Evolutionary conservation across 2,113 vertebrate genomes (phyloP), one percentile per base, ranked within the genome.

Genomic region (Craseonycteris thonglongyai): DNA sequence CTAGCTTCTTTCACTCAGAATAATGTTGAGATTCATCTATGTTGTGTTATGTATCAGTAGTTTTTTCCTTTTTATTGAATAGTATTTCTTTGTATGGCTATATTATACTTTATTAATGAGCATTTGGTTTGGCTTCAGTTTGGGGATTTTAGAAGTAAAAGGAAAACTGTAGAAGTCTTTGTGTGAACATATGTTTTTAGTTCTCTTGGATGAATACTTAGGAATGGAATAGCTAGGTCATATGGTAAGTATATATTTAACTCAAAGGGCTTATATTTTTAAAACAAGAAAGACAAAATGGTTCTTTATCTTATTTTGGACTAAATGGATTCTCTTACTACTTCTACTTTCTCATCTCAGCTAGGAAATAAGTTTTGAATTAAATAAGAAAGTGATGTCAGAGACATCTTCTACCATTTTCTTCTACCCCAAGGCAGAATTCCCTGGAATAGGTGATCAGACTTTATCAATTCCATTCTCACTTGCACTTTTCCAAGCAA

Each of bases 301-400:
- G 9, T 89, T 61, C 38, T 86, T 82, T 82, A 83, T 66, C 79
- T 89, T 90, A 80, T 83, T 95, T 96, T 75, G 68, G 35, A 68
- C 72, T 87, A 71, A 78, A 51, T 80, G 59, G 28, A 80, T 90
- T 88, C 40, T 93, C 71, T 90, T 49, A 95, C 68, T 82, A 45
- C 51, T 91, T 86, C 84, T 87, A 68, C 92, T 84, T 92, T 90
- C 89, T 96, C 91, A 79, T 91, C 56, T 72, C 89, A 75, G 40
- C 68, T 89, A 75, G 83, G 58, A 96, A 96, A 96, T 93, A 90
- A 85, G 90, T 96, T 97, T 97, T 93, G 76, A 96, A 89, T 96
- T 93, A 97, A 95, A 76, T 71, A 79, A 89, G 72, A 93, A 94
- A 93, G 54, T 96, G 83, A 91, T 92, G 58, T 89, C 88, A 96